Evolutionary conservation across 2,888 invertebrate genomes (phyloP), one percentile per base, ranked within the genome.

Genomic region (Apodemia duryi): DNA sequence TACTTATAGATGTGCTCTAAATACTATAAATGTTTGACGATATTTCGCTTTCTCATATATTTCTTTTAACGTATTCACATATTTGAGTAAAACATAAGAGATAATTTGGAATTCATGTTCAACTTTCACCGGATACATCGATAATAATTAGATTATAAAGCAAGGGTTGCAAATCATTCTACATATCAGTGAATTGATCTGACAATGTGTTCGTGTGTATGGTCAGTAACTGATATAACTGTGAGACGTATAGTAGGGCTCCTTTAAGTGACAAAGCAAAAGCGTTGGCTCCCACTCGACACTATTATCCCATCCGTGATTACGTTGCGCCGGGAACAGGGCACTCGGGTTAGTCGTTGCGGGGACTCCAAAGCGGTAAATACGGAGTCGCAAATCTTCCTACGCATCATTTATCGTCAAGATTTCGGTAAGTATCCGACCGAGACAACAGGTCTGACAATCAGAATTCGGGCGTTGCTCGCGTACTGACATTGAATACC

Each of bases 351-450:
- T 86, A 91, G 90, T 91, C 85, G 88, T 75, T 81, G 88, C 86
- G 84, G 87, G 89, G 89, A 86, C 85, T 85, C 85, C 83, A 86
- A 86, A 88, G 89, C 88, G 86, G 91, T 85, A 90, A 91, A 86
- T 91, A 91, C 91, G 91, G 91, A 91, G 91, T 85, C 87, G 86
- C 85, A 81, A 82, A 86, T 86, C 84, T 84, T 85, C 80, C 84
- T 84, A 79, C 89, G 85, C 85, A 90, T 89, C 89, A 91, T 91
- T 86, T 86, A 86, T 83, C 87, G 87, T 74, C 89, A 89, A 84
- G 86, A 90, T 86, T 90, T 84, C 86, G 91, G 91, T 91, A 82
- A 91, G 91, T 90, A 77, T 63, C 61, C 54, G 65, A 13, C 60
- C 63, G 41, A 66, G 64, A 65, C 66, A 57, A 67, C 68, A 66